Conservation (phyloP, 2,797 vertebrate genomes). For the Vultur gryphus region DNA sequence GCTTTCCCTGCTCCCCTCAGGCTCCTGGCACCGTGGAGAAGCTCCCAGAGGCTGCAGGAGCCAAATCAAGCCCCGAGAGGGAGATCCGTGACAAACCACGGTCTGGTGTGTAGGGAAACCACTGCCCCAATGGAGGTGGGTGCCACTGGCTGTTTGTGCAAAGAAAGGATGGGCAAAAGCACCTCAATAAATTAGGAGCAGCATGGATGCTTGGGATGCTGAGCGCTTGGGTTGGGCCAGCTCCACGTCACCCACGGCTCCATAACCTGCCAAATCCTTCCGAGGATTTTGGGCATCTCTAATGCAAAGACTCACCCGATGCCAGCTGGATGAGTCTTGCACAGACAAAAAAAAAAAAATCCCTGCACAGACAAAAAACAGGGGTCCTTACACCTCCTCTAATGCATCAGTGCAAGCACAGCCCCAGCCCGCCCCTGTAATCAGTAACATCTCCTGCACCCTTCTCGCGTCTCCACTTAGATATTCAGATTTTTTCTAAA, state of each 20-base stretch:
- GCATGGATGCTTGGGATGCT: not conserved
- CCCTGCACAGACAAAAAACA: not conserved
- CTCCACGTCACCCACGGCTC: not conserved
- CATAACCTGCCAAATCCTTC: not conserved
- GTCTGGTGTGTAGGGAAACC: not conserved
- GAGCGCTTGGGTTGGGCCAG: not conserved
- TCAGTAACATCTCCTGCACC: not conserved
- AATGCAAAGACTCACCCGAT: not conserved
- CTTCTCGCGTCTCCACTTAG: not conserved
- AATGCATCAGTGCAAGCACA: not conserved
- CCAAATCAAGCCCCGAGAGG: accelerated
- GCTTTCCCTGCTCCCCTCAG: not conserved
- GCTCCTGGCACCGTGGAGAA: not conserved
- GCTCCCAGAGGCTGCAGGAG: not conserved
- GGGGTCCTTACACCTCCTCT: not conserved
- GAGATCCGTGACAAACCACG: not conserved
- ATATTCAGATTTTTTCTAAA: not conserved
- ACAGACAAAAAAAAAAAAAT: not conserved
- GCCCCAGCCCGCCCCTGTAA: not conserved
- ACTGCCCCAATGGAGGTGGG: not conserved
- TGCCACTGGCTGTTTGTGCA: not conserved
- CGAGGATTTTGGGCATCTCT: not conserved
- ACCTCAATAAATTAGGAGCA: not conserved
- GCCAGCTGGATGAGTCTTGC: not conserved
- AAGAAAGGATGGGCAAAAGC: not conserved